These are phyloP conservation scores for Tinea semifulvella DNA, from an alignment of 2,888 invertebrate species.

Conservation along the genomic window DNA sequence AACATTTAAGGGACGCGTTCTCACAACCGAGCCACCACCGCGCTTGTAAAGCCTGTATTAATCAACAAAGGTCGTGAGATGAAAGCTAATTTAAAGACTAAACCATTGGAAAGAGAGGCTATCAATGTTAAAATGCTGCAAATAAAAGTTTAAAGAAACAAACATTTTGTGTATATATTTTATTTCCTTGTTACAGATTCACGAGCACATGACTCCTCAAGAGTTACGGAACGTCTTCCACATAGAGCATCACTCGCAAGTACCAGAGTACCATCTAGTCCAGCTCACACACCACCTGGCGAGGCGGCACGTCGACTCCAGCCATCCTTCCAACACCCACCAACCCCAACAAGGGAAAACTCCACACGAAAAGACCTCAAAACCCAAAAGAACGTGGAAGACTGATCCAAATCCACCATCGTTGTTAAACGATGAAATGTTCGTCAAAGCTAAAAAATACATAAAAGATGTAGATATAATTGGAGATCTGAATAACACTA, in stretches of 20 bases:
- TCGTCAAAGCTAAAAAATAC: conserved; percentile 38
- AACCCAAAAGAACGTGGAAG: conserved; percentile 33
- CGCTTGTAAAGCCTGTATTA: too few species aligned
- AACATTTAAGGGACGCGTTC: too few species aligned
- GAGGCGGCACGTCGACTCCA: conserved; percentile 47
- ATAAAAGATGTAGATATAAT: conserved; percentile 54
- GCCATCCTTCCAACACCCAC: conserved; percentile 34
- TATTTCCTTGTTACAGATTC: conserved; percentile 69
- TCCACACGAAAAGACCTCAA: conserved; percentile 41
- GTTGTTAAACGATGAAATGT: conserved; percentile 54
- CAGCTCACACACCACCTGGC: conserved; percentile 73
- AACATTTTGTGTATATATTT: not conserved
- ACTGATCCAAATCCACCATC: conserved; percentile 42
- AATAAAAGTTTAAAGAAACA: too few species aligned
- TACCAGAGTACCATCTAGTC: conserved; percentile 87
- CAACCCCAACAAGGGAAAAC: conserved; percentile 33
- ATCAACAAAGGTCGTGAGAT: too few species aligned
- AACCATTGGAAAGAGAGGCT: too few species aligned
- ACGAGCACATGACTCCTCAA: conserved; percentile 87
- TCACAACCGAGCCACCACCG: too few species aligned
- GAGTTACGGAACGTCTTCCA: conserved; percentile 87
- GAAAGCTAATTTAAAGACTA: too few species aligned
- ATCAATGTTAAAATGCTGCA: too few species aligned
- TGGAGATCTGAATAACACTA: conserved; percentile 51
- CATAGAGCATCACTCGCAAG: conserved; percentile 78